Percentiles rank a stretch among this genome's conserved stretches.
Evolutionary conservation across 2,888 invertebrate species (phyloP).

Genomic region (Nematopogon swammerdamellus): DNA sequence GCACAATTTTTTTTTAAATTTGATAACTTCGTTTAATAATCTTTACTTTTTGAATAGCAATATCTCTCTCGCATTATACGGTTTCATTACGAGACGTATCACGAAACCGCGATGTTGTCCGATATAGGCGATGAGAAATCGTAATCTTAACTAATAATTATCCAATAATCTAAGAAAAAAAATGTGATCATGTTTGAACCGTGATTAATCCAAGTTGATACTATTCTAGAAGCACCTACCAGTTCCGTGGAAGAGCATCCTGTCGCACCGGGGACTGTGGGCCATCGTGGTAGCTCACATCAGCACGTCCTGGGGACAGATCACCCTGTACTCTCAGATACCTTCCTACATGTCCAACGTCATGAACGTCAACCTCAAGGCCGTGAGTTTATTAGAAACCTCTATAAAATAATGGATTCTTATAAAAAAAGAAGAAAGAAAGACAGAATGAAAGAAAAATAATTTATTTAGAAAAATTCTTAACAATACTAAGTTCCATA

Average conservation of each 20-base stretch:
- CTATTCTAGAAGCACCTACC: conserved; percentile 29
- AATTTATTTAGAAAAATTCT: conserved; percentile 27
- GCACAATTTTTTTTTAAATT: too few relatives aligned
- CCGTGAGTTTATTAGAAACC: conserved; percentile 23
- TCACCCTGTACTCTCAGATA: conserved; percentile 74
- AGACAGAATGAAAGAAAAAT: conserved; percentile 1
- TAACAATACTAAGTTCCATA: conserved; percentile 5
- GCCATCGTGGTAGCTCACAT: conserved; percentile 61
- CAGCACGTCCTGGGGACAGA: conserved; percentile 73
- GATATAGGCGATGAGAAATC: too few relatives aligned
- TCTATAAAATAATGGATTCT: conserved; percentile 35
- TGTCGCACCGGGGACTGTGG: conserved; percentile 52
- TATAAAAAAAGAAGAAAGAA: too few relatives aligned
- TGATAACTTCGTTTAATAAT: too few relatives aligned
- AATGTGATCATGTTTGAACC: too few relatives aligned
- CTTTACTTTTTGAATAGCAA: too few relatives aligned
- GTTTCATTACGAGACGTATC: too few relatives aligned
- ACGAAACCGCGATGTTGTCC: too few relatives aligned
- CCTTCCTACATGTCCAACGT: conserved; percentile 74
- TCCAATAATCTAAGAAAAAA: too few relatives aligned
- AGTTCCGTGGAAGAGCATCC: conserved; percentile 71
- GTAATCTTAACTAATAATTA: too few relatives aligned
- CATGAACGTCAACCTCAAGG: conserved; percentile 59
- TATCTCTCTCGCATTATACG: too few relatives aligned
- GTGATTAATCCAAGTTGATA: too few relatives aligned